Base-by-base conservation (phyloP, 2,797 vertebrate genomes). In the Hippocampus kuda region DNA sequence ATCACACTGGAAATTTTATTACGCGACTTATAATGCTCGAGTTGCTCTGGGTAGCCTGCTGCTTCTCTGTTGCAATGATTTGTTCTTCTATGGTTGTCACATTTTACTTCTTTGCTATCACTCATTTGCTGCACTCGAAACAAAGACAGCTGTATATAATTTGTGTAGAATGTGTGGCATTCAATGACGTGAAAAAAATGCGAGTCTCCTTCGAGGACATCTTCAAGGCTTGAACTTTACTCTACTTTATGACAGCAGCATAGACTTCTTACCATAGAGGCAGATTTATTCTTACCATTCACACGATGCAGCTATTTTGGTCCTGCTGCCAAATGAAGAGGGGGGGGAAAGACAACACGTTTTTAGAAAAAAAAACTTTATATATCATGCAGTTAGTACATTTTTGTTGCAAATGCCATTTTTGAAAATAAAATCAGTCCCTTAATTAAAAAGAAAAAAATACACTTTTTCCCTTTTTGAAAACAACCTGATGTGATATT, bases 361-460 rank as follows among this genome's bases (percentile, higher is more conserved):
- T 78, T 84, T 79, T 67, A 70, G 83, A 78, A 78, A 77, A 89
- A 46, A 44, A 91, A 91, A 88, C 26, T 91, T 92, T 91, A 91
- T 90, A 84, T 82, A 87, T 82, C 88, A 89, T 91, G 90, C 90
- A 88, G 79, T 79, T 59, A 66, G 71, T 65, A 65, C n/a, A 26
- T 16, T 41, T 5, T 26, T 42, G 7, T 84, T 77, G 76, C 68
- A 74, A 48, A 72, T 78, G 68, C 71, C 75, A 76, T 78, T 76
- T 66, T 49, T 46, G 2, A 72, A 77, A 73, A 76, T 77, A 54
- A 68, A 65, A 56, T 67, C 64, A 63, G 56, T 26, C 67, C 66
- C 46, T 66, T 69, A 68, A 53, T 68, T 65, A 61, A 51, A 73
- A 77, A 79, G 34, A 24, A 81, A 9, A 44, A 66, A 41, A 69